Percentiles rank a stretch among this genome's conserved stretches.
phyloP scores from a whole-genome alignment of 2,797 vertebrate genomes.

The Simalia tracyae region DNA sequence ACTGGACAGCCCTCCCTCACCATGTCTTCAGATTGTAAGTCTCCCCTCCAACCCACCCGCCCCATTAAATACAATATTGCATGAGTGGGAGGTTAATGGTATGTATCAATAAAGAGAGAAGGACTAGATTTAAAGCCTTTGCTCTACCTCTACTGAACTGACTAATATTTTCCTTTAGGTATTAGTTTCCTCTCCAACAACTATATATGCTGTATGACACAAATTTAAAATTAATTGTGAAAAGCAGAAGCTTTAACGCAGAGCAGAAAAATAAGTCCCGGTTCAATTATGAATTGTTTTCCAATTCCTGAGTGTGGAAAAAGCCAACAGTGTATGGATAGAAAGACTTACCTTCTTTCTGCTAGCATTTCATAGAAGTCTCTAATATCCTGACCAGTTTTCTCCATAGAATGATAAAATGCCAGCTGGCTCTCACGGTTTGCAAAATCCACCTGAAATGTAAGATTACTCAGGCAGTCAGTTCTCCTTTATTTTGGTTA shows the following conservation, averaged over 20 bases:
- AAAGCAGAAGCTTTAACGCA: not conserved
- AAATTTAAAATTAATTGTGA: not conserved
- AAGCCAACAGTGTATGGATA: rapidly evolving
- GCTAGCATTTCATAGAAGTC: slow-evolving; percentile 96
- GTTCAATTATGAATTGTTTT: not conserved
- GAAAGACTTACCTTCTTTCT: slow-evolving; percentile 86
- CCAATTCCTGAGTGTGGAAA: not conserved
- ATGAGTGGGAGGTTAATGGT: not conserved
- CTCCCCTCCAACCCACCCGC: not conserved
- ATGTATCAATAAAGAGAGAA: not conserved
- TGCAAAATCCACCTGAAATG: slow-evolving; percentile 95
- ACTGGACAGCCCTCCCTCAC: not conserved
- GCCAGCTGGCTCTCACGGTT: slow-evolving; percentile 98
- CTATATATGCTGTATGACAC: not conserved
- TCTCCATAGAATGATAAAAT: slow-evolving; percentile 99
- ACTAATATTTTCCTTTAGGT: not conserved
- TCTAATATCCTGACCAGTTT: slow-evolving; percentile 96
- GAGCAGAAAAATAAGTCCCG: not conserved
- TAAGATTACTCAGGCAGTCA: not conserved
- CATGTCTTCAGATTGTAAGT: not conserved
- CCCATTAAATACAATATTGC: not conserved
- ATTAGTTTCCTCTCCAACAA: not conserved
- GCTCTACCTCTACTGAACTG: not conserved
- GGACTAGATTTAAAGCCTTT: too few relatives aligned
- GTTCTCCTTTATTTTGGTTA: not conserved